Base-by-base conservation (phyloP, 2,797 vertebrate species). In the Xyrichtys novacula region DNA sequence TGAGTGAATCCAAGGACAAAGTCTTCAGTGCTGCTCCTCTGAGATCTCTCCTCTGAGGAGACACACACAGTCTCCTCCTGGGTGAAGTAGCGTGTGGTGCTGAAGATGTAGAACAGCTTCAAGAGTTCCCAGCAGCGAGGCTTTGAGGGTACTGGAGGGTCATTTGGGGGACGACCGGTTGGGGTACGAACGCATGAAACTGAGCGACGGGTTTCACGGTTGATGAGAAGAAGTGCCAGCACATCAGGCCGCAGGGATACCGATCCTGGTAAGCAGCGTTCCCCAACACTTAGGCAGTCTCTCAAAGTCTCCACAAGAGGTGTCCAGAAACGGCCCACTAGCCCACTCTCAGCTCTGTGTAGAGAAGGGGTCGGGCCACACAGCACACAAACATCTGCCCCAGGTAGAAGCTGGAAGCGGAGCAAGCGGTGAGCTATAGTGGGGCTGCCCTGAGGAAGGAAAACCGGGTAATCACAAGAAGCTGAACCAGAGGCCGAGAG, bases 391-490 rank as follows among this genome's bases (percentile, higher is more conserved):
- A 94, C 92, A 9, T 96, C 93, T 23, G 92, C 90, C 25, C 95
- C 93, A 0, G 94, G 95, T 6, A 97, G 93, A 56, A 98, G 90
- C 65, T 93, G 95, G 75, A 97, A 95, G 32, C 94, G 94, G 40
- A 98, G 92, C 10, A 97, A 93, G 16, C 96, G 94, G 63, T 96
- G 96, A 1, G 96, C 95, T 32, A 98, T 95, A 0, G 94, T 96
- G 47, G 97, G 97, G 71, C 97, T 98, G 43, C 96, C 95, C n/a
- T 96, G 95, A 0, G 97, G 96, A 38, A 97, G 92, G 83, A 97
- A 97, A 56, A 97, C 92, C 0, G 97, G 96, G 79, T 95, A 95
- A 80, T 98, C 96, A 0, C 95, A 94, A 3, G 96, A 95, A 0
- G 93, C 68, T 1, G 93, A 92, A 3, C 92, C 93, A 0, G 93